Percentiles rank a stretch among this genome's conserved stretches.
These are phyloP conservation scores for Anolis sagrei DNA, from an alignment of 2,113 vertebrate species.

Conservation along the genomic window DNA sequence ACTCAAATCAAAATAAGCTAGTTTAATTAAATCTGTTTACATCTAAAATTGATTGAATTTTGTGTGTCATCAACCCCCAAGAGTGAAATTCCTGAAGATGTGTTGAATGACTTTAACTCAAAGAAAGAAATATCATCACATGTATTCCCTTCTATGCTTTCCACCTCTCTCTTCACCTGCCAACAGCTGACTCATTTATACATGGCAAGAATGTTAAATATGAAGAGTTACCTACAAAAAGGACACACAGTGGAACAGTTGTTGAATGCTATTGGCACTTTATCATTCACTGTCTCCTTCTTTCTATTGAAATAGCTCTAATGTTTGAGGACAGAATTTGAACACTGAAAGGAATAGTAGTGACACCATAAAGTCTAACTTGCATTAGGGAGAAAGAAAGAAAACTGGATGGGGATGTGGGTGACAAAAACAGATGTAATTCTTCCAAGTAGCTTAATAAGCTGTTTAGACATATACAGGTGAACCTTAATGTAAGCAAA, in stretches of 20 bases:
- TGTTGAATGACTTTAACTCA: not conserved
- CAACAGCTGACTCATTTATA: not conserved
- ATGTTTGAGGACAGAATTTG: not conserved
- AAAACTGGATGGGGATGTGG: not conserved
- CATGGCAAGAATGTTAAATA: not conserved
- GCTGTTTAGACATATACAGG: too few relatives aligned
- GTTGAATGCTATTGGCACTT: not conserved
- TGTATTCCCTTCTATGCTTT: not conserved
- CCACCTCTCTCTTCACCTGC: not conserved
- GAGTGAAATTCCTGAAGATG: not conserved
- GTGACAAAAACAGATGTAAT: not conserved
- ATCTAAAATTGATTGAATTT: not conserved
- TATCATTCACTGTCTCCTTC: not conserved
- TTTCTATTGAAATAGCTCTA: slow-evolving; percentile 3
- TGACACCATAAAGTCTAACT: not conserved
- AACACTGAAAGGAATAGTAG: slow-evolving; percentile 1
- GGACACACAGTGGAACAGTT: not conserved
- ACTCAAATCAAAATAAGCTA: not conserved
- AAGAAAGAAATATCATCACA: not conserved
- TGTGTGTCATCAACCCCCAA: not conserved
- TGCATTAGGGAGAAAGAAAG: not conserved
- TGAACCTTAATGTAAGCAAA: too few relatives aligned
- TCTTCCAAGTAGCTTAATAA: not conserved
- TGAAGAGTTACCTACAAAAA: not conserved
- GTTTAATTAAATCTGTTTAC: not conserved